phyloP scores from a whole-genome alignment of 2,888 invertebrate genomes.

The Yponomeuta cagnagella region DNA sequence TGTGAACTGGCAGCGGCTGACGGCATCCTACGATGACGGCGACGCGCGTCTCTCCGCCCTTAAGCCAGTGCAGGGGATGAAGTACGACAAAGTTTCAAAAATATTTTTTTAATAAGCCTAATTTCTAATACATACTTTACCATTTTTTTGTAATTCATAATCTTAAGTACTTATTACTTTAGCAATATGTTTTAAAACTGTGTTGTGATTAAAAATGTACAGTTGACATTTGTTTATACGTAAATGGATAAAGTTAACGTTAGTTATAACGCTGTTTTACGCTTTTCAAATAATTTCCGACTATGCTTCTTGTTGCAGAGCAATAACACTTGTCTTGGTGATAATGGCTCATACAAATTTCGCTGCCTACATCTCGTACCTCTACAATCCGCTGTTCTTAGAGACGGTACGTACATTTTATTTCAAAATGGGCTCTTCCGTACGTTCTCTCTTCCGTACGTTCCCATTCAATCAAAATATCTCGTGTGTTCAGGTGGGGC shows the following conservation, averaged over 20 bases:
- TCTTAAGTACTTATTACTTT: no score
- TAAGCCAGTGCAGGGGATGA: conserved; percentile 41
- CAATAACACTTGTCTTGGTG: conserved; percentile 38
- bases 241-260: no score
- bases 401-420: conserved; percentile 33
- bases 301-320: conserved; percentile 32
- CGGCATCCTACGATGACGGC: conserved; percentile 33
- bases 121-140: background rate
- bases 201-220: no score
- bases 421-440: background rate
- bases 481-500: background rate
- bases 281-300: background rate
- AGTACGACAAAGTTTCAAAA: conserved; percentile 28
- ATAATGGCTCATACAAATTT: conserved; percentile 42
- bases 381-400: conserved; percentile 42
- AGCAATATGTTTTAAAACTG: no score
- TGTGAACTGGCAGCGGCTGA: conserved; percentile 44
- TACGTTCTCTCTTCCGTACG: background rate
- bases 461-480: background rate
- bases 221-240: no score
- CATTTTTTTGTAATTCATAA: background rate
- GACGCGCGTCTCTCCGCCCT: conserved; percentile 40
- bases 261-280: no score
- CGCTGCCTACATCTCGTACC: conserved; percentile 40
- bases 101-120: background rate